Conservation (phyloP, 2,113 vertebrate genomes). For the Bungarus multicinctus region DNA sequence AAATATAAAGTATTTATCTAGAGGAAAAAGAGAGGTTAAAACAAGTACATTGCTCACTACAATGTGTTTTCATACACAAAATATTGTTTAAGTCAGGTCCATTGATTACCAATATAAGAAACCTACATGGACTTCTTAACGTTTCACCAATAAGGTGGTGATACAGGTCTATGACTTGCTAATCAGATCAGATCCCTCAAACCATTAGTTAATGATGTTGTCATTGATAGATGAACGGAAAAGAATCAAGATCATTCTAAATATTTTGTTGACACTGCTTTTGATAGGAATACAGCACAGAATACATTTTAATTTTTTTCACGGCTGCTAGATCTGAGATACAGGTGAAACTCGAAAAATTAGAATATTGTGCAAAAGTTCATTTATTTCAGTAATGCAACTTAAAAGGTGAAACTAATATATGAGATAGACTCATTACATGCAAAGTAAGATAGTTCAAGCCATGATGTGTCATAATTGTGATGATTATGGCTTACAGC, state of each 20-base stretch:
- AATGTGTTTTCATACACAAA: neutral
- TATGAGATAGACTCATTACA: too few species aligned
- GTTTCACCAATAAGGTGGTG: neutral
- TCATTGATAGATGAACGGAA: slow-evolving; percentile 41
- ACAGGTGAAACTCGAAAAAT: too few species aligned
- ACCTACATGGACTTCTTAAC: neutral
- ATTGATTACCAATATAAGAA: neutral
- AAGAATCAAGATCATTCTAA: slow-evolving; percentile 22
- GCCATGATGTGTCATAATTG: too few species aligned
- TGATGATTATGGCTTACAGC: too few species aligned
- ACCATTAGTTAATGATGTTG: slow-evolving; percentile 32
- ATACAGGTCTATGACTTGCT: neutral
- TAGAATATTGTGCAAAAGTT: too few species aligned
- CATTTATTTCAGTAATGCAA: too few species aligned
- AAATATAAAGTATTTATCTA: neutral
- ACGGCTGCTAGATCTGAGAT: slow-evolving; percentile 35
- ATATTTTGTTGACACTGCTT: slow-evolving; percentile 30
- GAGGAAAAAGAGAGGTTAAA: neutral
- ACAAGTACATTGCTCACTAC: neutral
- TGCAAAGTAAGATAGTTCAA: too few species aligned
- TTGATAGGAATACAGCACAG: slow-evolving; percentile 27
- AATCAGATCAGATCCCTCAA: slow-evolving; percentile 7
- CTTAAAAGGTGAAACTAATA: too few species aligned
- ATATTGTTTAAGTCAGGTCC: neutral
- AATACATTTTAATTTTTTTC: slow-evolving; percentile 44